Conservation (phyloP, 2,888 invertebrate genomes). For the Eupithecia subfuscata region DNA sequence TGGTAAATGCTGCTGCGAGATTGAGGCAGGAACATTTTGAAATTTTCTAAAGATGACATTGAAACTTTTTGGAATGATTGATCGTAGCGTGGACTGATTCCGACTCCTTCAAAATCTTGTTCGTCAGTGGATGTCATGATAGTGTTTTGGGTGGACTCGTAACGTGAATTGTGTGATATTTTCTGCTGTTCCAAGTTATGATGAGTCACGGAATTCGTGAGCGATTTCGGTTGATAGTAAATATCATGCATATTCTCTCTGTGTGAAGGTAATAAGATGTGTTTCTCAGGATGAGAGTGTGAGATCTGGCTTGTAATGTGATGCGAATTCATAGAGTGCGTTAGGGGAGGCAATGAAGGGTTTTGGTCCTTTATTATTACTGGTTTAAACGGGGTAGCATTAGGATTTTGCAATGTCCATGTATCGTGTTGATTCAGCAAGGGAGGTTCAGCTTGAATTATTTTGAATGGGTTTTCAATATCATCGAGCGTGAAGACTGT, state of each 20-base stretch:
- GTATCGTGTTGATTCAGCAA: conserved; percentile 42
- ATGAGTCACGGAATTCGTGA: not conserved
- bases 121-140: conserved; percentile 1
- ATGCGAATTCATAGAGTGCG: conserved; percentile 41
- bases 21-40: conserved; percentile 60
- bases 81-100: conserved; percentile 1
- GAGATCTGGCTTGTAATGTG: conserved; percentile 37
- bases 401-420: conserved; percentile 41
- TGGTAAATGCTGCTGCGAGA: not conserved
- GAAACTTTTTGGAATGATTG: conserved; percentile 49
- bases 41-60: conserved; percentile 54
- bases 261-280: conserved; percentile 49
- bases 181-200: conserved; percentile 41
- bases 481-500: conserved; percentile 62
- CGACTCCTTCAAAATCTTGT: not conserved
- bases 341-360: not conserved
- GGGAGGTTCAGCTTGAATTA: conserved; percentile 53
- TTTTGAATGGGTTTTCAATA: conserved; percentile 56
- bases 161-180: conserved; percentile 44
- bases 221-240: conserved; percentile 37
- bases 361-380: conserved; percentile 13
- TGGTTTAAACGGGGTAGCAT: conserved; percentile 16
- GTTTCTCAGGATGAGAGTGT: conserved; percentile 44
- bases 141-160: conserved; percentile 46
- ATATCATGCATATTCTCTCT: conserved; percentile 50